These are phyloP conservation scores for Spodoptera frugiperda DNA, from an alignment of 1,140 invertebrate species.

Conservation along the genomic window DNA sequence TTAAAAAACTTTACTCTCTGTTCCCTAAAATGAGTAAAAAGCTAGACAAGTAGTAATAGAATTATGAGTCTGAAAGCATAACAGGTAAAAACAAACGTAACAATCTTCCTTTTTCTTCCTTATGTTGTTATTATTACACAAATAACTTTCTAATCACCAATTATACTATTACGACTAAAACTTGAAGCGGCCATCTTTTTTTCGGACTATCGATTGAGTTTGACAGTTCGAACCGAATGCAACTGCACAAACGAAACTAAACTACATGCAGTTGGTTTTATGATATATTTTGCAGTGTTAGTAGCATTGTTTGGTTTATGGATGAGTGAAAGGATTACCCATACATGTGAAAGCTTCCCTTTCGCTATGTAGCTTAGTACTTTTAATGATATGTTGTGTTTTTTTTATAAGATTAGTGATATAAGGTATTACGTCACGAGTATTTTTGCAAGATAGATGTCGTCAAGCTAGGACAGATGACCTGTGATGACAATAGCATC, in stretches of 20 bases:
- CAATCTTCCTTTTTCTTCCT: no score
- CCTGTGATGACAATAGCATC: no score
- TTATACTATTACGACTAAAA: slow-evolving; percentile 4
- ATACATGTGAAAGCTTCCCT: slow-evolving; percentile 2
- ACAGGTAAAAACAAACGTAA: no score
- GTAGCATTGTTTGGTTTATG: neutral
- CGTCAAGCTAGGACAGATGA: no score
- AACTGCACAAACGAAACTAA: neutral
- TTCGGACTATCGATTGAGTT: slow-evolving; percentile 3
- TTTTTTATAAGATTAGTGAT: neutral
- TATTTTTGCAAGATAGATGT: no score
- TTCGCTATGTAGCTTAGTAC: neutral
- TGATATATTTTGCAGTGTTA: neutral
- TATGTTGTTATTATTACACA: neutral
- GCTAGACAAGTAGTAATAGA: no score
- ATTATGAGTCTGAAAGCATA: no score
- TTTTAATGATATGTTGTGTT: neutral
- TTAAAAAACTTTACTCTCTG: no score
- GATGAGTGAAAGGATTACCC: slow-evolving; percentile 10
- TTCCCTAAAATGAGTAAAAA: no score
- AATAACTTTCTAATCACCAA: slow-evolving; percentile 21
- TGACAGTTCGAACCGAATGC: neutral
- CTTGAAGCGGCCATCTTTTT: neutral
- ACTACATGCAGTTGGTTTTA: neutral
- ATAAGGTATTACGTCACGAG: neutral